Base-by-base conservation (phyloP, 2,888 invertebrate species). In the Neuroscelio doddi region DNA sequence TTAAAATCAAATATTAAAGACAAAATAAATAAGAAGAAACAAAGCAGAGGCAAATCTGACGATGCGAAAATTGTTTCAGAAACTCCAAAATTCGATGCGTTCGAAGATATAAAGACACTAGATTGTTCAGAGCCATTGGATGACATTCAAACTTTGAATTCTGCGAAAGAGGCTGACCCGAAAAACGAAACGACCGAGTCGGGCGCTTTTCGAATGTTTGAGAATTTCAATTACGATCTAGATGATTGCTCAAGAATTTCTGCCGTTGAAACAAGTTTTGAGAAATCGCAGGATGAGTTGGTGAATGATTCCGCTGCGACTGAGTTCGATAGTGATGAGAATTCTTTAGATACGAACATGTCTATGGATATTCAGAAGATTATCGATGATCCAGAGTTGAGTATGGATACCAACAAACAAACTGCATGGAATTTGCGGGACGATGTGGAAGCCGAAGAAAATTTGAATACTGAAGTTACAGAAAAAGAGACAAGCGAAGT, bases 251-350 rank as follows among this genome's bases (percentile, higher is more conserved):
- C 46, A 7, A 7, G 26, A 32, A 45, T 46, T 1, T 49, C 53
- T 0, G 36, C 21, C 1, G 5, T 45, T 8, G 49, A 15, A 3
- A 10, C 21, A 12, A n/a, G 8, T 4, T n/a, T n/a, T n/a, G n/a
- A n/a, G n/a, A n/a, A 21, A 21, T 41, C 55, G 7, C 47, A 32
- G 15, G 41, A 39, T n/a, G 47, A 39, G 3, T 14, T 29, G 0
- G 26, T 53, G 9, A 70, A 51, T 12, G 56, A 74, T 3, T 51
- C 53, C 1, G 56, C 69, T 10, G 63, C 46, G 2, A 47, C 62
- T 0, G 78, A 74, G 42, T 79, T 78, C 12, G 77, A 79, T 21
- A 76, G 74, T 10, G 77, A 79, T 44, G 79, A 80, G 3, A 77
- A 73, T 58, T 75, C 71, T 0, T 41, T 72, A 21, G 66, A 74